phyloP scores from a whole-genome alignment of 2,113 vertebrate species.

The Callopanchax toddi region DNA sequence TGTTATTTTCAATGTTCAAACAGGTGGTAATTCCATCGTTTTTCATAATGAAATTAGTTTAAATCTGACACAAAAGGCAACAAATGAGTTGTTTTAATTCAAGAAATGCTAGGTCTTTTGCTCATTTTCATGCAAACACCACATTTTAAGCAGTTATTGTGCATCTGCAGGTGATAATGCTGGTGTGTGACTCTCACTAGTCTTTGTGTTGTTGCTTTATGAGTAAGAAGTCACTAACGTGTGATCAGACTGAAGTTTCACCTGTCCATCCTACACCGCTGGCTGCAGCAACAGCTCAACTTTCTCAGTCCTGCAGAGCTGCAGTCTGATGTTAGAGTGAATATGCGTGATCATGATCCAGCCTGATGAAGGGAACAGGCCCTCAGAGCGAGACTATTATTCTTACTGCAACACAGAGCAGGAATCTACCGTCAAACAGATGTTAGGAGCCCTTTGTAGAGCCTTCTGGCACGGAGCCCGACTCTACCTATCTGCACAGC shows the following conservation, averaged over 20 bases:
- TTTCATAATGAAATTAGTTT: too few species aligned
- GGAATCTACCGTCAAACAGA: slow-evolving; percentile 92
- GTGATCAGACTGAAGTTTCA: slow-evolving; percentile 27
- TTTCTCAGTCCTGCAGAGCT: slow-evolving; percentile 44
- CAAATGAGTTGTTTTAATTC: too few species aligned
- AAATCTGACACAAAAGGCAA: too few species aligned
- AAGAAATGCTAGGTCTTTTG: too few species aligned
- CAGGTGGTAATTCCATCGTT: too few species aligned
- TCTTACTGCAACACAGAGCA: slow-evolving; percentile 83
- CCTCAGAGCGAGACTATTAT: slow-evolving; percentile 78
- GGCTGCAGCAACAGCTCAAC: slow-evolving; percentile 39
- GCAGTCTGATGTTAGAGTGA: slow-evolving; percentile 65
- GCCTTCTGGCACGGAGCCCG: slow-evolving; percentile 85
- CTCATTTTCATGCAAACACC: not conserved
- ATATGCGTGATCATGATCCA: slow-evolving; percentile 77
- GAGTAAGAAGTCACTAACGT: slow-evolving; percentile 2
- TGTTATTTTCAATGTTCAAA: not conserved
- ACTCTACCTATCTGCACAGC: slow-evolving; percentile 94
- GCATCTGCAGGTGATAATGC: slow-evolving; percentile 2
- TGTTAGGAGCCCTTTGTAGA: slow-evolving; percentile 90
- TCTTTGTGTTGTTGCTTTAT: not conserved
- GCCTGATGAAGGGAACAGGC: slow-evolving; percentile 72
- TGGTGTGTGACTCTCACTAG: slow-evolving; percentile 10
- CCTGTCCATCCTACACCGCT: slow-evolving; percentile 37
- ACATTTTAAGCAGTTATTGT: not conserved